A percentile compares a stretch with the other conserved stretches of the same genome.
phyloP scores from a whole-genome alignment of 2,113 vertebrate species.

The Ploceus nigricollis region DNA sequence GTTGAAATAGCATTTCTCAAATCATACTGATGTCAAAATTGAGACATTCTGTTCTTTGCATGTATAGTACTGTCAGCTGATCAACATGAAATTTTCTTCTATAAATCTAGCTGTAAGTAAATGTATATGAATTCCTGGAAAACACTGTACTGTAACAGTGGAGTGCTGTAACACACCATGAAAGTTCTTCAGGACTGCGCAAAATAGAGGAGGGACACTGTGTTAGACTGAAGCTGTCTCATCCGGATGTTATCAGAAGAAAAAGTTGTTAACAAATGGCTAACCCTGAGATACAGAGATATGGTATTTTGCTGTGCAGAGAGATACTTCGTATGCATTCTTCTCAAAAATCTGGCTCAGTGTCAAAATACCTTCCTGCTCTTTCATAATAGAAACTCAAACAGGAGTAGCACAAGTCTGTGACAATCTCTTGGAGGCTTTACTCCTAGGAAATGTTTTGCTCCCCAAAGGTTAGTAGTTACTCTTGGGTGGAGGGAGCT shows the following conservation, averaged over 20 bases:
- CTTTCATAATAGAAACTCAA: not conserved
- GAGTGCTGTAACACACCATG: not conserved
- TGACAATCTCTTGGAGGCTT: not conserved
- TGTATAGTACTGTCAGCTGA: not conserved
- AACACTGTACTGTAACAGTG: not conserved
- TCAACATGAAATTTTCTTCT: not conserved
- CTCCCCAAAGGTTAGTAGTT: not conserved
- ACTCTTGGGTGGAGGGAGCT: fast-evolving
- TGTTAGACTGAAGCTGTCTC: not conserved
- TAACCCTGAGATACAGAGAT: not conserved
- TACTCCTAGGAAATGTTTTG: not conserved
- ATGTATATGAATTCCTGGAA: not conserved
- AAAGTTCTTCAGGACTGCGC: not conserved
- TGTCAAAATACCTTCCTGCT: not conserved
- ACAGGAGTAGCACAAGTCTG: not conserved
- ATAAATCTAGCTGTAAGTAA: not conserved
- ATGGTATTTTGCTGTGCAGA: not conserved
- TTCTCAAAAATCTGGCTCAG: not conserved
- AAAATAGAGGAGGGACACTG: not conserved
- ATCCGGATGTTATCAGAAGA: not conserved
- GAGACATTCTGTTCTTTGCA: not conserved
- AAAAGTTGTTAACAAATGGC: not conserved
- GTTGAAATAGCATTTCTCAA: not conserved
- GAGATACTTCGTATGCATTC: not conserved
- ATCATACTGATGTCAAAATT: not conserved